A percentile compares a stretch with the other conserved stretches of the same genome.
Conservation (phyloP, 2,113 vertebrate genomes). For the Electrona antarctica region DNA sequence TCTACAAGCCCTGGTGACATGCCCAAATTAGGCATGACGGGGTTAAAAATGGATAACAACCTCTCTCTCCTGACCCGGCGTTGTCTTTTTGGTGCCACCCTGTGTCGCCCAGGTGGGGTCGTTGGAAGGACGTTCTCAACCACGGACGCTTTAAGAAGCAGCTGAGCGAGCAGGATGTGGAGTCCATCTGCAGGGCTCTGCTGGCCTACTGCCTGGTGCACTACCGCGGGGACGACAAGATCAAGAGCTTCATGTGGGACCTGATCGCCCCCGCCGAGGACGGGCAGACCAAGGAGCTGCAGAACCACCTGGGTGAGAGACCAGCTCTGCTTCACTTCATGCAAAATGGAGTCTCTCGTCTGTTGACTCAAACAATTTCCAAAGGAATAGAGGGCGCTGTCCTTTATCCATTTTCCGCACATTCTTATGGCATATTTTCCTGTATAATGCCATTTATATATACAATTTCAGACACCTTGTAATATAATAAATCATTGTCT, state of each 20-base stretch:
- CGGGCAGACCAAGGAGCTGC: conserved; percentile 91
- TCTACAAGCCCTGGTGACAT: too few relatives aligned
- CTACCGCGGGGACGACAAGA: conserved; percentile 98
- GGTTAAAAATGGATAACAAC: too few relatives aligned
- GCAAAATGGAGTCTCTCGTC: too few relatives aligned
- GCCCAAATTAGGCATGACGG: too few relatives aligned
- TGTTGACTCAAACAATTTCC: too few relatives aligned
- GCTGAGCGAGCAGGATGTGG: conserved; percentile 93
- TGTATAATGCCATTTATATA: too few relatives aligned
- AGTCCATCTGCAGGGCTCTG: conserved; percentile 93
- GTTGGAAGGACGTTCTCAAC: conserved; percentile 96
- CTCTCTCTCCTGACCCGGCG: too few relatives aligned
- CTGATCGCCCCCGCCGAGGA: conserved; percentile 95
- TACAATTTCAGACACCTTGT: too few relatives aligned
- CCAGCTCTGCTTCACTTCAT: background rate
- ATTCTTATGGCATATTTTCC: too few relatives aligned
- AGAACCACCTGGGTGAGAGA: conserved; percentile 91
- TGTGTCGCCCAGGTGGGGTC: conserved; percentile 86
- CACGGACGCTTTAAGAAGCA: conserved; percentile 98
- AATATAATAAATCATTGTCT: too few relatives aligned
- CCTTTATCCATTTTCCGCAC: too few relatives aligned
- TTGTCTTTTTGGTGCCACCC: background rate
- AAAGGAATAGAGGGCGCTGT: too few relatives aligned
- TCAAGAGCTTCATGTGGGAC: conserved; percentile 99
- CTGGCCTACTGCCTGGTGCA: conserved; percentile 95